A percentile compares a stretch with the other conserved stretches of the same genome.
Evolutionary conservation across 2,113 vertebrate genomes (phyloP).

Genomic region (Muscicapa adusta): DNA sequence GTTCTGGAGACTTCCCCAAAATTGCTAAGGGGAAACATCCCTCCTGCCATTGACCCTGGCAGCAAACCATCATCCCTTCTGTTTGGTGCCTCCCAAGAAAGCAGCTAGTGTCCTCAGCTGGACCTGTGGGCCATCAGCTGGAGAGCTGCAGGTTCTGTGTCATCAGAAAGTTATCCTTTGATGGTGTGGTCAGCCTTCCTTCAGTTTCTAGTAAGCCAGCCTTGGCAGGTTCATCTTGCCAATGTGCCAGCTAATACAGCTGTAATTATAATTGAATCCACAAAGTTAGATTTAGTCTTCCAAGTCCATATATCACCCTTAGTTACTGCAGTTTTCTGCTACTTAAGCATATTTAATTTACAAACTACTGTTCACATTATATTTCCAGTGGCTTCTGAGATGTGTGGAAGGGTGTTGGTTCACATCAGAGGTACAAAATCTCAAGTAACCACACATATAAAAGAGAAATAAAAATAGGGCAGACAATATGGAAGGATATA

Average conservation of each 20-base stretch:
- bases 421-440: neutral
- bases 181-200: constrained; percentile 45
- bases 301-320: constrained; percentile 53
- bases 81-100: neutral
- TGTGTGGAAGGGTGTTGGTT: neutral
- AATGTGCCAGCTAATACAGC: constrained; percentile 55
- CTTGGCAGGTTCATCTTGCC: constrained; percentile 58
- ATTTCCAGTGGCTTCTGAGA: constrained; percentile 42
- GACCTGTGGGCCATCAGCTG: neutral
- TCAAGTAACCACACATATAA: neutral
- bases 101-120: neutral
- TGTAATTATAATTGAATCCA: constrained; percentile 72
- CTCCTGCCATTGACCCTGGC: constrained; percentile 14
- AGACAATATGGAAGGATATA: neutral
- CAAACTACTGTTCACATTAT: constrained; percentile 58
- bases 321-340: constrained; percentile 59
- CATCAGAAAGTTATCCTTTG: constrained; percentile 56
- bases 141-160: constrained; percentile 9
- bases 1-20: constrained; percentile 8
- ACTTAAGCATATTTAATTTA: constrained; percentile 62
- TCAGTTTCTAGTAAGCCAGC: constrained; percentile 25
- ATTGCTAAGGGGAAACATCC: constrained; percentile 40
- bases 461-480: neutral
- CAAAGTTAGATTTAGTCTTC: constrained; percentile 57
- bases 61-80: neutral